A percentile compares a stretch with the other conserved stretches of the same genome.
Evolutionary conservation across 2,888 invertebrate genomes (phyloP).

Genomic region (Sphinx pinastri): DNA sequence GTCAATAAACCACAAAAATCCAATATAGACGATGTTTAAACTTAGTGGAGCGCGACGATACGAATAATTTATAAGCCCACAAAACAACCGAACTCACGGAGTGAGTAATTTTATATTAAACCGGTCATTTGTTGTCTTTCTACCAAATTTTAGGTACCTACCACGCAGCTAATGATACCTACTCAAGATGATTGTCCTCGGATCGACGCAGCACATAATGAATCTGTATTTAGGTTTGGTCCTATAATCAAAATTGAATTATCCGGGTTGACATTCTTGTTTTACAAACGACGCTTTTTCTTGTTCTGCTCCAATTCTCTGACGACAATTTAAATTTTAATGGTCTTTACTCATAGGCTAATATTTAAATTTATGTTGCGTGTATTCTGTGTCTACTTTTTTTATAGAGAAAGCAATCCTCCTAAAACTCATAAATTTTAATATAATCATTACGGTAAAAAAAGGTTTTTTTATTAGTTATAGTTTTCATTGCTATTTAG

Average conservation of each 20-base stretch:
- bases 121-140: slow-evolving; percentile 74
- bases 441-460: not conserved
- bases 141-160: slow-evolving; percentile 61
- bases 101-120: slow-evolving; percentile 75
- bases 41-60: slow-evolving; percentile 34
- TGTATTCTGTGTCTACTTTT: not conserved
- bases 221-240: slow-evolving; percentile 80
- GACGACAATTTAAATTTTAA: slow-evolving; percentile 53
- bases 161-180: slow-evolving; percentile 77
- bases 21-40: slow-evolving; percentile 15
- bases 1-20: slow-evolving; percentile 16
- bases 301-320: slow-evolving; percentile 81
- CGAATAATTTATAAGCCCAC: slow-evolving; percentile 46
- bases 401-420: not conserved
- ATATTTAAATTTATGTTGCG: slow-evolving; percentile 3
- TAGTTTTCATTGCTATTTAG: too few relatives aligned
- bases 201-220: slow-evolving; percentile 77
- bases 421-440: not conserved
- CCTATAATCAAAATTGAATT: slow-evolving; percentile 84
- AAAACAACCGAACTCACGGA: slow-evolving; percentile 68
- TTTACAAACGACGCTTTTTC: slow-evolving; percentile 70
- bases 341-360: slow-evolving; percentile 9
- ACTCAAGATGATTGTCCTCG: slow-evolving; percentile 79
- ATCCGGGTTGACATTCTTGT: slow-evolving; percentile 80
- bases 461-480: too few relatives aligned